These are phyloP conservation scores for Epinephelus malabaricus DNA, from an alignment of 2,797 vertebrate species.

Conservation along the genomic window DNA sequence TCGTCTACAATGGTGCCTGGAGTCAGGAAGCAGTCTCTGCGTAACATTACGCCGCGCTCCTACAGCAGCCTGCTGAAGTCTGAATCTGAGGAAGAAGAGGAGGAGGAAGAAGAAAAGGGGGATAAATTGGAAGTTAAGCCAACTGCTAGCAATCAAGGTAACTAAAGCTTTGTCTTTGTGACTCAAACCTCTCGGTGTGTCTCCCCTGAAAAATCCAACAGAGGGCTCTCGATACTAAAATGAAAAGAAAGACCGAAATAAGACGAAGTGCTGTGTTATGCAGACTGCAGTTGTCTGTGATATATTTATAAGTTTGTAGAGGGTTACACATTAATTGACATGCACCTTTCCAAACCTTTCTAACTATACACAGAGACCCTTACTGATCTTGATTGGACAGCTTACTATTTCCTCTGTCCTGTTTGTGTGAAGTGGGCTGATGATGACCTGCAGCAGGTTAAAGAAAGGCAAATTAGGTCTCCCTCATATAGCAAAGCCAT, in stretches of 20 bases:
- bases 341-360: too few relatives aligned
- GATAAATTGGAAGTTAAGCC: slow-evolving; percentile 49
- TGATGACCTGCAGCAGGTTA: neutral
- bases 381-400: neutral
- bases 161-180: slow-evolving; percentile 7
- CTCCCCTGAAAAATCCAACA: neutral
- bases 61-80: slow-evolving; percentile 92
- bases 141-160: slow-evolving; percentile 64
- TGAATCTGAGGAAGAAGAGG: slow-evolving; percentile 84
- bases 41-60: slow-evolving; percentile 90
- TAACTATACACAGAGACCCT: too few relatives aligned
- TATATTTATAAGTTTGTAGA: neutral
- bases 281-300: too few relatives aligned
- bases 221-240: too few relatives aligned
- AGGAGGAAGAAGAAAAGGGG: slow-evolving; percentile 40
- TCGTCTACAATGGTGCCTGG: slow-evolving; percentile 52
- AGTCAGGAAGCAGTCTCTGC: slow-evolving; percentile 85
- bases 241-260: too few relatives aligned
- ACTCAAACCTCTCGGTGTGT: neutral
- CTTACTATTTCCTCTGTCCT: neutral
- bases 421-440: neutral
- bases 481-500: neutral
- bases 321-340: neutral
- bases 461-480: neutral
- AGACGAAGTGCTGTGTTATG: too few relatives aligned